Evolutionary conservation across 2,113 vertebrate species (phyloP), one percentile per base, ranked within the genome.

Genomic region (Taurulus bubalis): DNA sequence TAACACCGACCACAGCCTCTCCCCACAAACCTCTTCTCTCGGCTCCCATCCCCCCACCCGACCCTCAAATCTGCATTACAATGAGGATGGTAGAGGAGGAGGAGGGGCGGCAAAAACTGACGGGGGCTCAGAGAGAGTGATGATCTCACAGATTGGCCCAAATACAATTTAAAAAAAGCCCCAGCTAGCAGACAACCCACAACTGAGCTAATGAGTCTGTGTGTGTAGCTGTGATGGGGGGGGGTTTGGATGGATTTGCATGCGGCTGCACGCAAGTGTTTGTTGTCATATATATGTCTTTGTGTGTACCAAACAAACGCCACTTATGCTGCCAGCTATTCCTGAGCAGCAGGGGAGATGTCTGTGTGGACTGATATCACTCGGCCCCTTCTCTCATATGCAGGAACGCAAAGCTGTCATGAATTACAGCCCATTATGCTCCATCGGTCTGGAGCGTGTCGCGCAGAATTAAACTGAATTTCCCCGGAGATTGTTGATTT

Each of bases 51-150:
- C 90, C 91, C 91, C 89, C 88, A 89, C 45, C 16, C 24, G 0
- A 65, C 77, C 60, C 80, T 80, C 36, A 85, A 89, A 92, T 94
- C 88, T 93, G 85, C 91, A 94, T 94, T 55, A 94, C 90, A 94
- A 93, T 93, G 28, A 90, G 85, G 80, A 85, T 69, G 60, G 72
- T 30, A 62, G 71, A 77, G 75, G 32, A 65, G 82, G 71, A 72
- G 20, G 49, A 38, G 26, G 38, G 14, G 20, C 0, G 6, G 51
- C 16, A 69, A 64, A 84, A 72, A 64, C n/a, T 51, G 70, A 56
- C 0, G 20, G 53, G 71, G 68, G 79, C 70, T 75, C 20, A 71
- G 85, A 59, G 75, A 92, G 89, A 87, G 86, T 88, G 87, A 89
- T 87, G 84, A 87, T 66, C 76, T 87, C 85, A 90, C 72, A 85